A percentile compares a stretch with the other conserved stretches of the same genome.
Conservation (phyloP, 1,140 invertebrate species). For the Leucophenga varia region DNA sequence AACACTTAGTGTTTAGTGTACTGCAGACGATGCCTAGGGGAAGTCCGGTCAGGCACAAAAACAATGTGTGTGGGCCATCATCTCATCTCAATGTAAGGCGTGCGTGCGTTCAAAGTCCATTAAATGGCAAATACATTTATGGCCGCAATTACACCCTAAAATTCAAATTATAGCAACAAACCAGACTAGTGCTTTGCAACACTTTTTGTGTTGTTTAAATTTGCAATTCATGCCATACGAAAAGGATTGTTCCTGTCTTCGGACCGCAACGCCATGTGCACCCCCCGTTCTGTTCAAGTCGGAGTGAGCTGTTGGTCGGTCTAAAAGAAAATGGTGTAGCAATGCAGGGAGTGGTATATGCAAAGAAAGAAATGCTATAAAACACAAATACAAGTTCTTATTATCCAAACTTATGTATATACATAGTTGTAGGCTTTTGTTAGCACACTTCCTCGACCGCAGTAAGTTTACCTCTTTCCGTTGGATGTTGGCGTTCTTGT, state of each 20-base stretch:
- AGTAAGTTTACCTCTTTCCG: too few species aligned
- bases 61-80: conserved; percentile 4
- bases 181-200: conserved; percentile 38
- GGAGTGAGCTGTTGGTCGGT: too few species aligned
- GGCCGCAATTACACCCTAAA: conserved; percentile 54
- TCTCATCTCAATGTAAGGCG: conserved; percentile 8
- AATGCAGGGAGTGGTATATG: too few species aligned
- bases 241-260: too few species aligned
- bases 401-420: conserved; percentile 40
- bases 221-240: conserved; percentile 12
- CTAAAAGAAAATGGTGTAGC: too few species aligned
- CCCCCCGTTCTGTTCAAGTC: too few species aligned
- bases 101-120: conserved; percentile 23
- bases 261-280: too few species aligned
- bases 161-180: conserved; percentile 55
- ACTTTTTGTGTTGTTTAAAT: conserved; percentile 27
- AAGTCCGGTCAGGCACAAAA: neutral
- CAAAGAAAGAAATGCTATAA: conserved; percentile 14
- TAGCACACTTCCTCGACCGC: conserved; percentile 25
- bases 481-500: conserved; percentile 1
- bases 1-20: too few species aligned
- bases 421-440: conserved; percentile 47
- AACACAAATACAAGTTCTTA: conserved; percentile 17
- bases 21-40: too few species aligned
- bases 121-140: conserved; percentile 54